Conservation (phyloP, 2,888 invertebrate genomes). For the Trachelus iudaicus region DNA sequence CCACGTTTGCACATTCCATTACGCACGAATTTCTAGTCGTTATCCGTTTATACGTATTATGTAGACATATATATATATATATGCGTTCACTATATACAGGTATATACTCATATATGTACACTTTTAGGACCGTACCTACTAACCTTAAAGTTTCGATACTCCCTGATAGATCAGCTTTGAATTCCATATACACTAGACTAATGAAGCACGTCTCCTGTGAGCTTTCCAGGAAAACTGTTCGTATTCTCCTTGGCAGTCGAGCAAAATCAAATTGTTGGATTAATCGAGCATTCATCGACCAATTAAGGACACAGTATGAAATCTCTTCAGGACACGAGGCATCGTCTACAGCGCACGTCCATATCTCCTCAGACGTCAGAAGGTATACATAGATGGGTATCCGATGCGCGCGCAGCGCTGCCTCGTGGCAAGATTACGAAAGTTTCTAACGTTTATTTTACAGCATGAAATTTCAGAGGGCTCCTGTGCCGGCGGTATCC, state of each 20-base stretch:
- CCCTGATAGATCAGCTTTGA: background rate
- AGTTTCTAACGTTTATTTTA: background rate
- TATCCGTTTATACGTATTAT: background rate
- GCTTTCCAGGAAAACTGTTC: background rate
- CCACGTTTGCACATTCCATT: constrained; percentile 22
- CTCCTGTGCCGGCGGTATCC: background rate
- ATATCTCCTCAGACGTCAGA: background rate
- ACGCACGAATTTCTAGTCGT: background rate
- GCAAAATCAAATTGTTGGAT: background rate
- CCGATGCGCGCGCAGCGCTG: background rate
- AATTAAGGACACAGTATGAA: background rate
- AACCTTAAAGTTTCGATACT: background rate
- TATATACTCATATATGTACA: background rate
- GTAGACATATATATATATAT: no score
- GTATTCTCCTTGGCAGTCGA: background rate
- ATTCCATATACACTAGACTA: background rate
- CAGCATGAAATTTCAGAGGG: background rate
- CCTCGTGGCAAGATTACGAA: background rate
- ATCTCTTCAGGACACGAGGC: background rate
- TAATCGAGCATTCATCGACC: background rate
- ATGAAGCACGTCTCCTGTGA: background rate
- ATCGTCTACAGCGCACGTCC: background rate
- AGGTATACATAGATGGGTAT: no score
- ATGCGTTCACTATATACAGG: background rate
- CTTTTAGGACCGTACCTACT: background rate